Conservation (phyloP, 1,140 invertebrate species). For the Oryzaephilus surinamensis region DNA sequence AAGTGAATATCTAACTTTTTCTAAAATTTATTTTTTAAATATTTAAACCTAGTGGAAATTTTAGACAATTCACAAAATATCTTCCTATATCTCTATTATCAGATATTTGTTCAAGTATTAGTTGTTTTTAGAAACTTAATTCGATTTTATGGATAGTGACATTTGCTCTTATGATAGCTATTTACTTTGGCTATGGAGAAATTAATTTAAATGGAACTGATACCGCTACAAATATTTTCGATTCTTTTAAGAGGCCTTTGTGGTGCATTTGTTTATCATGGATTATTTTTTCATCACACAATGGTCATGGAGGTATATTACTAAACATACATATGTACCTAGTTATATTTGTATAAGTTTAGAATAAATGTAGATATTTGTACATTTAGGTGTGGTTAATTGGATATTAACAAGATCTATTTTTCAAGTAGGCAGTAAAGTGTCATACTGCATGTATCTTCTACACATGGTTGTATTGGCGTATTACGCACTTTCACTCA, state of each 20-base stretch:
- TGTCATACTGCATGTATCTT: constrained; percentile 26
- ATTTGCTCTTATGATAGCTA: constrained; percentile 3
- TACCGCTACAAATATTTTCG: constrained; percentile 10
- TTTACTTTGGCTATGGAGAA: not conserved
- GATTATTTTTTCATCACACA: constrained; percentile 23
- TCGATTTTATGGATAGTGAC: constrained; percentile 17
- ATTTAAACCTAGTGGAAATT: no score
- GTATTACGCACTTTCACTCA: constrained; percentile 1
- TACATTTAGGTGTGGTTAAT: constrained; percentile 16
- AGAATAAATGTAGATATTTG: not conserved
- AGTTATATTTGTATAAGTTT: no score
- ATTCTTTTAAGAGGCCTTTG: constrained; percentile 18
- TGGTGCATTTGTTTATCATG: constrained; percentile 25
- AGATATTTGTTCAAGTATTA: no score
- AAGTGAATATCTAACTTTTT: no score
- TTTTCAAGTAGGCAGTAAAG: constrained; percentile 19
- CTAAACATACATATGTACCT: not conserved
- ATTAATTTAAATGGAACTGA: not conserved
- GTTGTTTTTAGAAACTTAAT: no score
- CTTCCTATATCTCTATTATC: no score
- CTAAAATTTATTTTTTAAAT: no score
- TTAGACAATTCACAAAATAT: no score
- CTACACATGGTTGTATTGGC: constrained; percentile 15
- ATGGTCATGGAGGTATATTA: constrained; percentile 20
- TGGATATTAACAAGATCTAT: constrained; percentile 18